Percentiles rank a stretch among this genome's conserved stretches.
Evolutionary conservation across 2,113 vertebrate genomes (phyloP).

Genomic region (Neoarius graeffei): DNA sequence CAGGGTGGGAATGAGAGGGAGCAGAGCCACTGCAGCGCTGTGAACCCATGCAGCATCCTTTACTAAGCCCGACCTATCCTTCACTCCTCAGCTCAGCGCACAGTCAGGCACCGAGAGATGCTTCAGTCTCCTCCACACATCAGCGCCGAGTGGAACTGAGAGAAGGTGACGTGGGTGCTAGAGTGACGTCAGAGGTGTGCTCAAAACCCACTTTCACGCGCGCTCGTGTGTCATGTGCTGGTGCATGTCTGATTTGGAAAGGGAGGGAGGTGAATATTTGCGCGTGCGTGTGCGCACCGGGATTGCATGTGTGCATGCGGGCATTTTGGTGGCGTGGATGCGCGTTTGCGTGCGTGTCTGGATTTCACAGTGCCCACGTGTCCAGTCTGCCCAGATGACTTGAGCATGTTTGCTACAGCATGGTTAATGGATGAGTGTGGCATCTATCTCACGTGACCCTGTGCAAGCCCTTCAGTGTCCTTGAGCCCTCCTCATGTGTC

Average conservation of each 20-base stretch:
- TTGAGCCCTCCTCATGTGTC: neutral
- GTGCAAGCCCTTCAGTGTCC: neutral
- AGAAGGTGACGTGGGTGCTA: conserved; percentile 31
- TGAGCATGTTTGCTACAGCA: neutral
- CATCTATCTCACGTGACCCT: neutral
- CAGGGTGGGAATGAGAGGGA: conserved; percentile 30
- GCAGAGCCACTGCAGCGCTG: conserved; percentile 34
- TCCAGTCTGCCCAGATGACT: neutral
- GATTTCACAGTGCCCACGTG: neutral
- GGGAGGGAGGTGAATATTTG: neutral
- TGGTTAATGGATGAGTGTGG: neutral
- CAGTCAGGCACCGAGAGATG: neutral
- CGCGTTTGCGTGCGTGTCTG: neutral
- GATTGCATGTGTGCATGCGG: no score
- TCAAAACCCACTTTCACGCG: conserved; percentile 52
- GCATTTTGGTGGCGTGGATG: neutral
- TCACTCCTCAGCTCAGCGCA: neutral
- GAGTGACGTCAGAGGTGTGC: conserved; percentile 50
- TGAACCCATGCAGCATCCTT: conserved; percentile 43
- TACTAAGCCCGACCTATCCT: conserved; percentile 1
- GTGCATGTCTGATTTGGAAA: neutral
- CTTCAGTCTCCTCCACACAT: conserved; percentile 27
- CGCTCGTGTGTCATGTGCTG: neutral
- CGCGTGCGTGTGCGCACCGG: neutral
- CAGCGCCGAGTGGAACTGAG: conserved; percentile 2